phyloP scores from a whole-genome alignment of 2,888 invertebrate genomes.

The Platerodrilus igneus region DNA sequence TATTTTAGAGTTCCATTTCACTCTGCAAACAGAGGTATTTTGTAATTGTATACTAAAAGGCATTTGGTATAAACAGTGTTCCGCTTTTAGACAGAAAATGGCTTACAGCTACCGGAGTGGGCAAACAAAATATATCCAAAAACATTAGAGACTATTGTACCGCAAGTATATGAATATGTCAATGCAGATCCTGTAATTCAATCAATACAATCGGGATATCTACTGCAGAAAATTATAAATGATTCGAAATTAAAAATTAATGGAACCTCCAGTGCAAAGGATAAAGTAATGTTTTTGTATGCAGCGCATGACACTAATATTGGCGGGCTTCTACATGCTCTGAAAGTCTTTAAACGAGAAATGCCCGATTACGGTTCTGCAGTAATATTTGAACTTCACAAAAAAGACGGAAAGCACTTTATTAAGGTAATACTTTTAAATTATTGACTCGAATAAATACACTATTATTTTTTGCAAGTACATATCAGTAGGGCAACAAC shows the following conservation, averaged over 20 bases:
- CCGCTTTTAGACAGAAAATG: slow-evolving; percentile 38
- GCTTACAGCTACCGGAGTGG: slow-evolving; percentile 47
- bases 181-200: slow-evolving; percentile 37
- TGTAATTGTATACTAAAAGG: not conserved
- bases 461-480: no score
- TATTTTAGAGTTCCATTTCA: no score
- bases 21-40: slow-evolving; percentile 3
- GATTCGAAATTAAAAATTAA: slow-evolving; percentile 33
- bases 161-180: slow-evolving; percentile 43
- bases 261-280: slow-evolving; percentile 21
- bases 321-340: slow-evolving; percentile 34
- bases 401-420: no score
- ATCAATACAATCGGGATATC: slow-evolving; percentile 44
- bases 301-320: slow-evolving; percentile 41
- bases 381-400: slow-evolving; percentile 37
- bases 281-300: slow-evolving; percentile 39
- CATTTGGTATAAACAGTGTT: slow-evolving; percentile 22
- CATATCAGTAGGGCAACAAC: no score
- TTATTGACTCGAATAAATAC: no score
- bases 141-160: slow-evolving; percentile 38
- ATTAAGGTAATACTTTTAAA: no score
- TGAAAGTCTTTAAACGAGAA: slow-evolving; percentile 31
- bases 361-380: slow-evolving; percentile 39
- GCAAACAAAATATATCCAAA: slow-evolving; percentile 41
- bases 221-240: slow-evolving; percentile 38